Conservation (phyloP, 37 sponge, comb jelly and placozoan species). For the Hormiphora californensis region DNA sequence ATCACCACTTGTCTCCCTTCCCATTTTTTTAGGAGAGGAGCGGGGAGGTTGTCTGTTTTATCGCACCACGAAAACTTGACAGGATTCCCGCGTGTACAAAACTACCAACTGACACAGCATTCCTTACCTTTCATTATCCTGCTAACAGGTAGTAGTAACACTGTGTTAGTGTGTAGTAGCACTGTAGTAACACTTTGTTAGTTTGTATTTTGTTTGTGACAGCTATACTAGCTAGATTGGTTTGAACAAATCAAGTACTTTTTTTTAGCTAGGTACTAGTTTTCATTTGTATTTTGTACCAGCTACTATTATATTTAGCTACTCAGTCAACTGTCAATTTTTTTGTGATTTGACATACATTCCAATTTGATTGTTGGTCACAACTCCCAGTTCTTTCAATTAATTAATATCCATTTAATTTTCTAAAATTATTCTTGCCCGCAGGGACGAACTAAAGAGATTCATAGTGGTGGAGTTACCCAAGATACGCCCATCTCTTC, state of each 20-base stretch:
- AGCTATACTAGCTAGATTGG: too few species aligned
- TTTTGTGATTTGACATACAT: too few species aligned
- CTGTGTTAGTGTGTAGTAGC: too few species aligned
- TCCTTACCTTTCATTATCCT: neutral
- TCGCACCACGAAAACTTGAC: neutral
- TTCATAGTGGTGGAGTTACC: neutral
- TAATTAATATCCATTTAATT: too few species aligned
- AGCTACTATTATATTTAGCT: neutral
- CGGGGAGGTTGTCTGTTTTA: conserved; percentile 44
- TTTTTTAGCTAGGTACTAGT: neutral
- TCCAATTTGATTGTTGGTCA: too few species aligned
- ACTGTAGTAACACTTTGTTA: too few species aligned
- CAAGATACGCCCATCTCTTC: neutral
- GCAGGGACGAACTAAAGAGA: neutral
- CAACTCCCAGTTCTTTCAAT: too few species aligned
- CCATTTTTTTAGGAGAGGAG: too few species aligned
- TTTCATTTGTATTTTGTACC: neutral
- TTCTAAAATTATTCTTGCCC: neutral
- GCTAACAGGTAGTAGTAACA: neutral
- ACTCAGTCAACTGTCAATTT: neutral
- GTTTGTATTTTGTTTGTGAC: too few species aligned
- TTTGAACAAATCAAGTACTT: too few species aligned
- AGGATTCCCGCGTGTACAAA: neutral
- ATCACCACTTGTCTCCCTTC: too few species aligned
- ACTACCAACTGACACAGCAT: neutral